phyloP scores from a whole-genome alignment of 1,140 invertebrate species.

The Neodiprion fabricii region DNA sequence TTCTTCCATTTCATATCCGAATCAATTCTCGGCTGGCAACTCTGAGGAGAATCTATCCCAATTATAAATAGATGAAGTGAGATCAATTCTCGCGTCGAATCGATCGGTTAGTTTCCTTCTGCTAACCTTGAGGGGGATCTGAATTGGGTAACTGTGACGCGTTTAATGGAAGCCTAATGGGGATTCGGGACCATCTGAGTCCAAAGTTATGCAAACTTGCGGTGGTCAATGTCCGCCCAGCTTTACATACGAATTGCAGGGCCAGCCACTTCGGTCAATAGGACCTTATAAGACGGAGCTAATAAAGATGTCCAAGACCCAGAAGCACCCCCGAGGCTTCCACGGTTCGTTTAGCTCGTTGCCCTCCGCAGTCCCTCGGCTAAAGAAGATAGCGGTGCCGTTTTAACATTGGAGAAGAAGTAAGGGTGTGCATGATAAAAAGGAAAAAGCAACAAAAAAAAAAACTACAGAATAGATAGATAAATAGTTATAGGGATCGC shows the following conservation, averaged over 20 bases:
- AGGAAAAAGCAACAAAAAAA: neutral
- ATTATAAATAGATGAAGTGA: no score
- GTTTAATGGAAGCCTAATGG: no score
- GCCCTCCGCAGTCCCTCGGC: slow-evolving; percentile 28
- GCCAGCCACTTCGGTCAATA: slow-evolving; percentile 33
- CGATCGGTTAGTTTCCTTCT: no score
- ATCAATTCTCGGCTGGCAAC: no score
- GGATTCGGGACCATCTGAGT: slow-evolving; percentile 18
- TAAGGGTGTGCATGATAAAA: neutral
- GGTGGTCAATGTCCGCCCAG: slow-evolving; percentile 53
- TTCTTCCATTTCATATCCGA: no score
- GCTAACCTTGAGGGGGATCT: no score
- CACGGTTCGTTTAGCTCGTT: slow-evolving; percentile 54
- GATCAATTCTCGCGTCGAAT: no score
- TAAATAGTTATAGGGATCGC: no score
- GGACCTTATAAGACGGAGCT: slow-evolving; percentile 52
- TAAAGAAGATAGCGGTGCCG: neutral
- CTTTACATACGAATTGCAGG: slow-evolving; percentile 60
- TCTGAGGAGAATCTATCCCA: no score
- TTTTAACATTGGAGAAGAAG: neutral
- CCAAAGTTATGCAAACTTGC: slow-evolving; percentile 60
- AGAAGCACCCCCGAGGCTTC: slow-evolving; percentile 24
- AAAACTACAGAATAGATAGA: no score
- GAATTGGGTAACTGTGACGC: no score
- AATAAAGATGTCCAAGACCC: slow-evolving; percentile 41